phyloP scores from a whole-genome alignment of 2,888 invertebrate genomes.

The Laothoe populi region DNA sequence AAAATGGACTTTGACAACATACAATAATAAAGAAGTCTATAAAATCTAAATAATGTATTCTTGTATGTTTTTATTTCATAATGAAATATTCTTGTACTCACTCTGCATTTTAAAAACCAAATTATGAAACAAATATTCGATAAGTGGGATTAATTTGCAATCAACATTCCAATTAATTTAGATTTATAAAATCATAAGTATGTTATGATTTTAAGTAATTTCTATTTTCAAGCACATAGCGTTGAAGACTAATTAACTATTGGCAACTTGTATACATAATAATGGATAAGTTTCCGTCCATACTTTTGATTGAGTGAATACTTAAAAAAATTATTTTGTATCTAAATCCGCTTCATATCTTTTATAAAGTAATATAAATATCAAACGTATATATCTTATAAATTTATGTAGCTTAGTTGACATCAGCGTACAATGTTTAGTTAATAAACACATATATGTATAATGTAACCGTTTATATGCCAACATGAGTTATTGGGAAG shows the following conservation, averaged over 20 bases:
- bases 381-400: not conserved
- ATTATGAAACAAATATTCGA: not conserved
- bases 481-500: too few species aligned
- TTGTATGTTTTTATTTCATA: not conserved
- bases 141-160: not conserved
- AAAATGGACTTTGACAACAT: constrained; percentile 6
- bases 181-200: constrained; percentile 4
- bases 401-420: not conserved
- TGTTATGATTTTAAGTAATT: constrained; percentile 9
- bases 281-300: constrained; percentile 23
- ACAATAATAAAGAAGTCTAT: not conserved
- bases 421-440: not conserved
- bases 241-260: constrained; percentile 15
- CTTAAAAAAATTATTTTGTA: constrained; percentile 5
- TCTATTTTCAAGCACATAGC: not conserved
- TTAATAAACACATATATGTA: too few species aligned
- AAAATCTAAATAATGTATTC: not conserved
- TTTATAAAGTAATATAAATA: not conserved
- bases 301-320: constrained; percentile 9
- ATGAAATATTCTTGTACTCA: not conserved
- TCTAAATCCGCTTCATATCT: not conserved
- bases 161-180: constrained; percentile 15
- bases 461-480: too few species aligned
- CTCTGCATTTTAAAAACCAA: not conserved
- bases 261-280: constrained; percentile 19